Base-by-base conservation (phyloP, 2,888 invertebrate genomes). In the Agonopterix subpropinquella region DNA sequence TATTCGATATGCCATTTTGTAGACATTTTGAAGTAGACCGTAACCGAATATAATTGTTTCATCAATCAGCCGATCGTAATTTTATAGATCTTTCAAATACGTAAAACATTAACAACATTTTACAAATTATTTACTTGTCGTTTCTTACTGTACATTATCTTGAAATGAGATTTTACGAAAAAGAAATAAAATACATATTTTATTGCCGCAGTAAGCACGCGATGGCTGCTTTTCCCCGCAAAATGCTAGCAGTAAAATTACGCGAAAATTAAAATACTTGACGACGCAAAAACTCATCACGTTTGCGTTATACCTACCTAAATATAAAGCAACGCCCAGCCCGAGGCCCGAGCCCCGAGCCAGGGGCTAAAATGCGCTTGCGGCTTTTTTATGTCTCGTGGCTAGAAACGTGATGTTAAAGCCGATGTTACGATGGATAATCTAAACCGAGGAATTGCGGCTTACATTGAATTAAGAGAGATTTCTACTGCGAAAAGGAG, bases 391-490 rank as follows among this genome's bases (percentile, higher is more conserved):
- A 59, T 50, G 56, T 56, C 51, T 45, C 47, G 44, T 46, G 51
- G 56, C 39, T 49, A 53, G 50, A 56, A 47, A 52, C 44, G 45
- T 45, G 49, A 53, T 49, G 48, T 50, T 50, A 59, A 56, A 55
- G 54, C 53, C 48, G 52, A 61, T 60, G 54, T 54, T 45, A 56
- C 55, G 60, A 55, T 53, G 59, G 62, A 62, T 69, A 65, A 70
- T 70, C 65, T 65, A 50, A 54, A 60, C 58, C 59, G 55, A 54
- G 28, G 62, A 64, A 65, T 70, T 67, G 59, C 57, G 63, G 62
- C 64, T 66, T 67, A 64, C 60, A 53, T 52, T 55, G 62, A 67
- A 70, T 64, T 62, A 60, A 59, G 58, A 59, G 58, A 62, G 58
- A 63, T 70, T 67, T 64, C 55, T 54, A 52, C 54, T 53, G 49